Percentiles rank a stretch among this genome's conserved stretches.
Conservation (phyloP, 2,797 vertebrate genomes). For the Gila robusta region DNA sequence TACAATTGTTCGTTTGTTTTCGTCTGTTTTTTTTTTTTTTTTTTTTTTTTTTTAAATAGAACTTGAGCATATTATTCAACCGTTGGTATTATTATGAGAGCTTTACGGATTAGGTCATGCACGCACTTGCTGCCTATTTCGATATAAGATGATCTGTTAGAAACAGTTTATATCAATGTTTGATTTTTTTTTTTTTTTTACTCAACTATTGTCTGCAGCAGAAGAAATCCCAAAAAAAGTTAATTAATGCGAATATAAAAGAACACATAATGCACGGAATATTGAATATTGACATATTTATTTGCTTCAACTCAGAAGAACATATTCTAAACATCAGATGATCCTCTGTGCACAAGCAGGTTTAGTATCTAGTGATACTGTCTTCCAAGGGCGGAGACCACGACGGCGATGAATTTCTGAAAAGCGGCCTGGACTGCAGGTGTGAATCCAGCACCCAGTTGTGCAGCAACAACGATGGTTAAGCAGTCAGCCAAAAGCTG, state of each 20-base stretch:
- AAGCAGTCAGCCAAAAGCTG: constrained; percentile 69
- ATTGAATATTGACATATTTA: constrained; percentile 26
- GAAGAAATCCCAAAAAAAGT: neutral
- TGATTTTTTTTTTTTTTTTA: neutral
- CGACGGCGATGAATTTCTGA: constrained; percentile 81
- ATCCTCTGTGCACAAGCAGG: neutral
- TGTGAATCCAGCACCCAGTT: constrained; percentile 75
- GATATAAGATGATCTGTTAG: neutral
- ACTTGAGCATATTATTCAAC: neutral
- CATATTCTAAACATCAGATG: constrained; percentile 3
- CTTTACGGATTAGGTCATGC: neutral
- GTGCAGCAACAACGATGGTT: constrained; percentile 71
- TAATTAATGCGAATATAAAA: neutral
- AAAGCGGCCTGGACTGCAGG: constrained; percentile 77
- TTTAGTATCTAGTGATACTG: constrained; percentile 73
- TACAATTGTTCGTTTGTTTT: neutral
- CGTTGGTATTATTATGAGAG: neutral
- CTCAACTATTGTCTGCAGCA: neutral
- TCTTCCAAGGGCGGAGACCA: constrained; percentile 76
- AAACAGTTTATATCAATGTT: neutral
- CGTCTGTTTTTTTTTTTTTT: neutral
- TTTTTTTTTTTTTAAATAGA: neutral
- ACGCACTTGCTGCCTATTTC: neutral
- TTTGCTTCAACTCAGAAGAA: constrained; percentile 35
- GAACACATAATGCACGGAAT: neutral